These are phyloP conservation scores for Anastrepha obliqua DNA, from an alignment of 1,140 invertebrate species.

Conservation along the genomic window DNA sequence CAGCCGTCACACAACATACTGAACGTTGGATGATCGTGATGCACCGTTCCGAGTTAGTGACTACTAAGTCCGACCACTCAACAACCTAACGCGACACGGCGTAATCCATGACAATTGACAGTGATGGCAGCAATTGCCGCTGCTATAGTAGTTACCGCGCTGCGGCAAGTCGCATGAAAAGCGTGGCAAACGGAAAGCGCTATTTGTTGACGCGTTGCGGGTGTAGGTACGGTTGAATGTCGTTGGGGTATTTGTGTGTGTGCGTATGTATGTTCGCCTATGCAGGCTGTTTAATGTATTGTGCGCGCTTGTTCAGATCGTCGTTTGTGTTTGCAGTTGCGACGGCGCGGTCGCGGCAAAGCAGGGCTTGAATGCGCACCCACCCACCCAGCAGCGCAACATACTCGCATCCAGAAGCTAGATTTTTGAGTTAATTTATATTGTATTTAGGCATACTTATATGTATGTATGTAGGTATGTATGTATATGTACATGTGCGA, in stretches of 20 bases:
- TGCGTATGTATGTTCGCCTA: neutral
- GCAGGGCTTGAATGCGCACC: neutral
- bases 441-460: neutral
- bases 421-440: neutral
- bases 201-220: slow-evolving; percentile 29
- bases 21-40: slow-evolving; percentile 14
- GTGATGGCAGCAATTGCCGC: slow-evolving; percentile 34
- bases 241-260: neutral
- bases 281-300: neutral
- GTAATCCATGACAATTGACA: slow-evolving; percentile 49
- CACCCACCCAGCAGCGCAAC: neutral
- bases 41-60: slow-evolving; percentile 15
- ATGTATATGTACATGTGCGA: neutral
- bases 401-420: neutral
- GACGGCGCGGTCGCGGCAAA: slow-evolving; percentile 9
- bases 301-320: neutral
- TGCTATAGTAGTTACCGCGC: neutral
- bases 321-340: neutral
- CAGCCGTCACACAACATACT: slow-evolving; percentile 1
- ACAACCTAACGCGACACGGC: neutral
- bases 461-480: neutral
- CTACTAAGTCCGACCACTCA: neutral
- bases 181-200: slow-evolving; percentile 49
- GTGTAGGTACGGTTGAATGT: neutral
- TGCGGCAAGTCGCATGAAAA: slow-evolving; percentile 42